phyloP scores from a whole-genome alignment of 1,140 invertebrate species.

The Papilio polyxenes region DNA sequence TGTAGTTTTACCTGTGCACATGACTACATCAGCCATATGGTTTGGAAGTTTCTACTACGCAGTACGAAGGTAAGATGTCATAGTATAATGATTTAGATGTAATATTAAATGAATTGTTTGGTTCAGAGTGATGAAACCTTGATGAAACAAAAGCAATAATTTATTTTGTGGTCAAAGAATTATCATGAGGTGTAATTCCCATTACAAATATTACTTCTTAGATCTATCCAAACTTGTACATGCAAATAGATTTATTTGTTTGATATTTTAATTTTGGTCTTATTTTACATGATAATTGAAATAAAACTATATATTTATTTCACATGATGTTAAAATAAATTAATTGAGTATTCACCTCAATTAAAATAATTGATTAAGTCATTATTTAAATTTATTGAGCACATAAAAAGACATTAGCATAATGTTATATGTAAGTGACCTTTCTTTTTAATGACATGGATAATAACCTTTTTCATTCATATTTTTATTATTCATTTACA shows the following conservation, averaged over 20 bases:
- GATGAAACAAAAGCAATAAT: not conserved
- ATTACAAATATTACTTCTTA: too few relatives aligned
- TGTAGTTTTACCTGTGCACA: constrained; percentile 93
- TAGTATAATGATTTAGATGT: not conserved
- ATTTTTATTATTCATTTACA: not conserved
- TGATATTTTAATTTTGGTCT: not conserved
- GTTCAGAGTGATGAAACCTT: not conserved
- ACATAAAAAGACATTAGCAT: constrained; percentile 2
- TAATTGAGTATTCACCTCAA: not conserved
- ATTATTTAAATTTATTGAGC: not conserved
- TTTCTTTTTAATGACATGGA: not conserved
- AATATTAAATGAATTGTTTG: not conserved
- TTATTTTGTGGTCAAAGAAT: not conserved
- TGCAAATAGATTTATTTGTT: not conserved
- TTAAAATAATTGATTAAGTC: not conserved
- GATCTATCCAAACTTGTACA: too few relatives aligned
- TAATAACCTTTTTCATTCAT: not conserved
- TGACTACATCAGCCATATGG: constrained; percentile 92
- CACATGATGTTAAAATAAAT: too few relatives aligned
- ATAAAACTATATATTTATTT: too few relatives aligned
- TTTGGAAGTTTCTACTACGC: constrained; percentile 78
- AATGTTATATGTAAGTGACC: not conserved
- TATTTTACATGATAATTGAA: not conserved
- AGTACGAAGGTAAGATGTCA: constrained; percentile 24
- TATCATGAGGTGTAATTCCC: not conserved